These are phyloP conservation scores for Agrotis clavis DNA, from an alignment of 2,888 invertebrate species.

Conservation along the genomic window DNA sequence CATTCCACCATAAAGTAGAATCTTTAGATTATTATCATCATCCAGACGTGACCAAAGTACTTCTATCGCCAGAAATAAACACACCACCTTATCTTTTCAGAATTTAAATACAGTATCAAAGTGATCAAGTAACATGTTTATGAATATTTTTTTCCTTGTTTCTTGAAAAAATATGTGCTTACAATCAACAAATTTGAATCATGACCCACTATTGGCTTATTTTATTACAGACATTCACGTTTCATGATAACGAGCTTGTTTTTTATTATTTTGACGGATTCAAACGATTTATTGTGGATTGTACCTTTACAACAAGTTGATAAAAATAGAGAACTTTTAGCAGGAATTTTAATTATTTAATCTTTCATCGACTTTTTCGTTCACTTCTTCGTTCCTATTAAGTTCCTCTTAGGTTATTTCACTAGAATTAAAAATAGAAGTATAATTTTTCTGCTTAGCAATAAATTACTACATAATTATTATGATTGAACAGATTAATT, in stretches of 20 bases:
- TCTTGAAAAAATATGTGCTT: no score
- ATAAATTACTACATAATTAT: neutral
- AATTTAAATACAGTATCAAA: conserved; percentile 29
- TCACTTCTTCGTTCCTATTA: neutral
- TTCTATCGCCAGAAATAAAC: conserved; percentile 52
- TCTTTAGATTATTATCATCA: conserved; percentile 50
- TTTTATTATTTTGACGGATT: no score
- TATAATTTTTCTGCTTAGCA: neutral
- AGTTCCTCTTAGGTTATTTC: neutral
- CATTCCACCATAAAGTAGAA: conserved; percentile 53
- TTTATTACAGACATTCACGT: no score
- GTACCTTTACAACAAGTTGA: neutral
- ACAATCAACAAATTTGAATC: no score
- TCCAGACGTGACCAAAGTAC: conserved; percentile 58
- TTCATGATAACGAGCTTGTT: no score
- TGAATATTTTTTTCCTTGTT: neutral
- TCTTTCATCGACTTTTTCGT: neutral
- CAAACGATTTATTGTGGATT: no score
- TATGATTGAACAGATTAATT: no score
- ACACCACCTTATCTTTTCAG: conserved; percentile 44
- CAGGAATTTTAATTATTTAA: neutral
- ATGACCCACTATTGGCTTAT: no score
- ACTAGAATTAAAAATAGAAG: neutral
- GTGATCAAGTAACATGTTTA: neutral
- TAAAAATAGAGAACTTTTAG: neutral